phyloP scores from a whole-genome alignment of 2,888 invertebrate species.

The Tipula vernalis region DNA sequence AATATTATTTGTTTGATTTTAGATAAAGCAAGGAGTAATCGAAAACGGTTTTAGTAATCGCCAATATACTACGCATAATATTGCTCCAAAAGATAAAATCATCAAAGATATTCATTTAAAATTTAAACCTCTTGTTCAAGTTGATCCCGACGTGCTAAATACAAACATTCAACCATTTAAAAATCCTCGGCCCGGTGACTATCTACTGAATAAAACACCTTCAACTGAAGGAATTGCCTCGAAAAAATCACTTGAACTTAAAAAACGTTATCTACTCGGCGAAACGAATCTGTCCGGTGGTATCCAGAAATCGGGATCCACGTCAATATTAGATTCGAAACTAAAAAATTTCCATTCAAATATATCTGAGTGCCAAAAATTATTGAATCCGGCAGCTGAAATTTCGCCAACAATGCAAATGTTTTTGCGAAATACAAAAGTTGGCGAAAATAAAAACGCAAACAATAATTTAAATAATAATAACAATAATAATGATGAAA shows the following conservation, averaged over 20 bases:
- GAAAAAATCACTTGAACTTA: constrained; percentile 74
- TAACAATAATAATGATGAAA: constrained; percentile 20
- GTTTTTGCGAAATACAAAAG: constrained; percentile 40
- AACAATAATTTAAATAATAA: constrained; percentile 17
- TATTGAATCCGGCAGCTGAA: constrained; percentile 63
- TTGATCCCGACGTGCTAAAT: constrained; percentile 31
- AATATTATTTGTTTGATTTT: background rate
- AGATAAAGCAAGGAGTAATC: constrained; percentile 32
- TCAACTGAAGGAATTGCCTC: constrained; percentile 81
- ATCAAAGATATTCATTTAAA: constrained; percentile 24
- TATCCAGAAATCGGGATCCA: constrained; percentile 70
- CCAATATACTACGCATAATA: constrained; percentile 18
- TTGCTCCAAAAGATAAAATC: constrained; percentile 19
- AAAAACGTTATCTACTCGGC: constrained; percentile 71
- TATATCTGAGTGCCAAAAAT: constrained; percentile 79
- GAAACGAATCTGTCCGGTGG: constrained; percentile 51
- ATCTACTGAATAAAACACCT: constrained; percentile 66
- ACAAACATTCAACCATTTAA: constrained; percentile 36
- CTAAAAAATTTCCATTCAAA: constrained; percentile 72
- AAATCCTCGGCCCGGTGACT: constrained; percentile 55
- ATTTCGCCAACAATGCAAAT: constrained; percentile 58
- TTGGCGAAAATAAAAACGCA: constrained; percentile 21
- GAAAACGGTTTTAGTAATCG: constrained; percentile 20
- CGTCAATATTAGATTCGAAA: constrained; percentile 72
- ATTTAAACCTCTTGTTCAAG: constrained; percentile 35